These are phyloP conservation scores for Mus musculus DNA, from an alignment of 2,113 vertebrate species.

Conservation along the genomic window GRCm39 chr13:70665501-70666000, in stretches of 20 bases:
- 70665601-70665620: neutral
- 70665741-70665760: neutral
- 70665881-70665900: neutral
- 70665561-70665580: neutral
- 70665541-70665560: neutral
- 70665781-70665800: neutral
- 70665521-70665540: neutral
- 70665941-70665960: neutral
- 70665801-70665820: neutral
- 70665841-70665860: neutral
- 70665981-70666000: neutral
- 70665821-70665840: neutral
- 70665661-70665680: neutral
- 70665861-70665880: neutral
- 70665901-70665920: neutral
- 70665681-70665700: neutral
- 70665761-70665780: neutral
- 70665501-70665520: neutral
- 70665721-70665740: neutral
- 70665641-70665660: neutral
- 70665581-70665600: neutral
- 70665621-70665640: neutral
- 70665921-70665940: neutral
- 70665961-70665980: neutral
- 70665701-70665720: neutral